Conservation (phyloP, 30 jellyfish, hydroid and myxozoan genomes). For the Aurelia aurita complex sp. Pacific region DNA sequence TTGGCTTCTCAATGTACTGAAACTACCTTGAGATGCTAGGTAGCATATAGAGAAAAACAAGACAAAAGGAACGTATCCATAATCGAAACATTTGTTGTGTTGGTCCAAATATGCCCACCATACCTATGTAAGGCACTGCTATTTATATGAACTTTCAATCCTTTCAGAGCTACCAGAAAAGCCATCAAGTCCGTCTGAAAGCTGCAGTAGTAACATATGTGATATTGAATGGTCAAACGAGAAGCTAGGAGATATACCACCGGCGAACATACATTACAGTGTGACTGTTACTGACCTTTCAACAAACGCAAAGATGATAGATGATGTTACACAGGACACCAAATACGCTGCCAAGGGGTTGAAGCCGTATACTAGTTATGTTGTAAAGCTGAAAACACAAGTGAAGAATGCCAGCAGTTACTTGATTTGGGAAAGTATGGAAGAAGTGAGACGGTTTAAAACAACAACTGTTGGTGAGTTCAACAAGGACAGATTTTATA, state of each 20-base stretch:
- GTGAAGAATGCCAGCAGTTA: neutral
- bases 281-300: constrained; percentile 8
- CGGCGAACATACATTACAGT: constrained; percentile 6
- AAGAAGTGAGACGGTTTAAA: neutral
- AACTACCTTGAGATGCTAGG: too few species aligned
- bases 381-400: constrained; percentile 20
- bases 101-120: too few species aligned
- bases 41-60: too few species aligned
- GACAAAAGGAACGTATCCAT: too few species aligned
- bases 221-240: constrained; percentile 33
- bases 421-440: constrained; percentile 15
- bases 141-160: too few species aligned
- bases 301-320: too few species aligned
- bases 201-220: constrained; percentile 7
- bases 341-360: neutral
- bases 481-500: too few species aligned
- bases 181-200: constrained; percentile 32
- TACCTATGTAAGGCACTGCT: too few species aligned
- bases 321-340: too few species aligned
- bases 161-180: constrained; percentile 37
- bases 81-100: too few species aligned
- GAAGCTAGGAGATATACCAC: constrained; percentile 18
- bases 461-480: constrained; percentile 27
- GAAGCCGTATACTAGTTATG: constrained; percentile 28
- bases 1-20: too few species aligned